A percentile compares a stretch with the other conserved stretches of the same genome.
These are phyloP conservation scores for Accipiter cooperii DNA, from an alignment of 2,113 vertebrate genomes.

Conservation along the genomic window DNA sequence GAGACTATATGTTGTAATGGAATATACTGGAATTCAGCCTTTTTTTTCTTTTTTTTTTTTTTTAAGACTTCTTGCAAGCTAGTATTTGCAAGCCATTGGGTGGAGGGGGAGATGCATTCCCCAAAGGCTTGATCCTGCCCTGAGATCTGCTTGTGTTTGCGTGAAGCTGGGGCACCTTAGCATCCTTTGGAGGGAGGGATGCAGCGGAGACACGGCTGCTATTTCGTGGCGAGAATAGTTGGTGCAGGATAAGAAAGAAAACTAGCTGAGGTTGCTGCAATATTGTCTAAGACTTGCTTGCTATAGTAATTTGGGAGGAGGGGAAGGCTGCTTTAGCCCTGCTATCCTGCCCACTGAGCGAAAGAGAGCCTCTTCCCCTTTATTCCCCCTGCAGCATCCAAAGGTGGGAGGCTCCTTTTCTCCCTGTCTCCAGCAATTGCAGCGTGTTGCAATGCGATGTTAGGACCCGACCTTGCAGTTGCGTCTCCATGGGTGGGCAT, in stretches of 20 bases:
- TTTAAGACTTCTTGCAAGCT: neutral
- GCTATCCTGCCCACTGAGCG: rapidly evolving
- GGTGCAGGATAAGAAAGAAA: neutral
- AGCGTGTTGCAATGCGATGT: rapidly evolving
- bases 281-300: neutral
- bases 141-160: neutral
- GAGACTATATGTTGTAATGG: neutral
- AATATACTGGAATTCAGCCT: constrained; percentile 17
- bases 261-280: rapidly evolving
- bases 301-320: neutral
- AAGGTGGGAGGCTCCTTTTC: neutral
- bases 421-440: neutral
- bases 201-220: rapidly evolving
- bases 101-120: neutral
- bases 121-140: neutral
- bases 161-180: neutral
- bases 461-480: rapidly evolving
- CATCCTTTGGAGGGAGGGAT: neutral
- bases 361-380: neutral
- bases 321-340: neutral
- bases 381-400: neutral
- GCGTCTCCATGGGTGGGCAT: neutral
- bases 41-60: neutral
- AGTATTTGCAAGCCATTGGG: neutral
- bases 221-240: rapidly evolving